Base-by-base conservation (phyloP, 2,888 invertebrate species). In the Campoplex nolae region DNA sequence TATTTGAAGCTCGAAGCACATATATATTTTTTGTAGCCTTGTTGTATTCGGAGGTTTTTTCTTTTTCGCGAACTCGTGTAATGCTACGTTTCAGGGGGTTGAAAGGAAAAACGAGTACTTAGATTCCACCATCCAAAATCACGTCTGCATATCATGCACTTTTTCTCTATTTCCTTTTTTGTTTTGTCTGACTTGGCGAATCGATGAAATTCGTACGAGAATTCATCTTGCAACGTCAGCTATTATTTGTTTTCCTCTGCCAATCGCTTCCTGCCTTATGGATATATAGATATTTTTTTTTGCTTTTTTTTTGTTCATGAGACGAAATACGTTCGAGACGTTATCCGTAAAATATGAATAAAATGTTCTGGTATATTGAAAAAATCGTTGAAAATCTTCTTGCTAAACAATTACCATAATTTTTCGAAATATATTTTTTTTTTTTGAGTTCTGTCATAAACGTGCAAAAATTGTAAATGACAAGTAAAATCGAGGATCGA, bases 1-100 rank as follows among this genome's bases (percentile, higher is more conserved):
- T 28, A 58, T 11, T 90, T 88, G 89, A 88, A 88, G 83, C 65
- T 73, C 0, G 83, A 88, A 89, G 89, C 9, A 32, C 62, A 62
- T 13, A 58, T 13, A 58, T 0, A 3, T 3, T 73, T 74, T 54
- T 18, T 23, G 56, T 6, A 6, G 32, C 58, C 11, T 23, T n/a
- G 35, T 77, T 51, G n/a, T 67, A 48, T 65, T 70, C 28, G n/a
- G 3, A 56, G 18, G 6, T 45, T 42, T 56, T 23, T 77, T 45
- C 1, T 38, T 38, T 6, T 6, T 4, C 38, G 23, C 54, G 48
- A 11, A 23, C 56, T 23, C 28, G 48, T 65, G 79, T 76, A 56
- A 79, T 80, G 70, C 38, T 16, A 75, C 70, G 71, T 79, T 56
- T 65, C 38, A 56, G 42, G 45, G 16, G 56, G 23, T 56, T 56